Percentiles rank a stretch among this genome's conserved stretches.
phyloP scores from a whole-genome alignment of 2,113 vertebrate genomes.

The Anoplopoma fimbria region DNA sequence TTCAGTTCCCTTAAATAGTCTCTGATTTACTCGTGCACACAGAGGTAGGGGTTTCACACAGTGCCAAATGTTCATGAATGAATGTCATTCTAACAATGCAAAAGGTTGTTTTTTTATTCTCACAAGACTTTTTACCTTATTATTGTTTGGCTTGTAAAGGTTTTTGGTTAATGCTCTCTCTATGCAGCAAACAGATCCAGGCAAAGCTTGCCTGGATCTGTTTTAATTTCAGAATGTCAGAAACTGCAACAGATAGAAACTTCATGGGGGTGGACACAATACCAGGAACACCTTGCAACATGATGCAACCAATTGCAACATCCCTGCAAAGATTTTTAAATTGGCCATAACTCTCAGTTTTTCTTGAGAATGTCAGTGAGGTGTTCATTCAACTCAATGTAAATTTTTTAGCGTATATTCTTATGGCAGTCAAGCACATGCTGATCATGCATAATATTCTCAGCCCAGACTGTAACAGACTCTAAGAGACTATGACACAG shows the following conservation, averaged over 20 bases:
- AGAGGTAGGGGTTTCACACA: neutral
- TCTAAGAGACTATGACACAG: neutral
- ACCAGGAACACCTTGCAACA: constrained; percentile 1
- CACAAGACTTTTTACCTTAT: neutral
- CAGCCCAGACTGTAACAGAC: neutral
- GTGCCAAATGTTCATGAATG: neutral
- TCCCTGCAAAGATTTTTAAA: neutral
- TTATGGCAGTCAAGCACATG: neutral
- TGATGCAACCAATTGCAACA: constrained; percentile 41
- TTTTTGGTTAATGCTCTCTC: neutral
- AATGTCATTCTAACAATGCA: neutral
- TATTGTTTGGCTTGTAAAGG: neutral
- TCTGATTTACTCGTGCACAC: neutral
- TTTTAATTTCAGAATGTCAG: neutral
- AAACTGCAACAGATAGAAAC: neutral
- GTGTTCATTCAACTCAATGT: neutral
- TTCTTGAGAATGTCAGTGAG: constrained; percentile 11
- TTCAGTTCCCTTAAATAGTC: constrained; percentile 16
- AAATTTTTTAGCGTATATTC: neutral
- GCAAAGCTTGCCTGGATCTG: neutral
- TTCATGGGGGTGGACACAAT: constrained; percentile 5
- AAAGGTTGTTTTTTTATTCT: neutral
- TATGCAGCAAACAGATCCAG: neutral
- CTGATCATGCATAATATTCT: neutral
- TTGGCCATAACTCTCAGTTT: neutral